Evolutionary conservation across 2,113 vertebrate species (phyloP).

Genomic region (Bos javanicus): DNA sequence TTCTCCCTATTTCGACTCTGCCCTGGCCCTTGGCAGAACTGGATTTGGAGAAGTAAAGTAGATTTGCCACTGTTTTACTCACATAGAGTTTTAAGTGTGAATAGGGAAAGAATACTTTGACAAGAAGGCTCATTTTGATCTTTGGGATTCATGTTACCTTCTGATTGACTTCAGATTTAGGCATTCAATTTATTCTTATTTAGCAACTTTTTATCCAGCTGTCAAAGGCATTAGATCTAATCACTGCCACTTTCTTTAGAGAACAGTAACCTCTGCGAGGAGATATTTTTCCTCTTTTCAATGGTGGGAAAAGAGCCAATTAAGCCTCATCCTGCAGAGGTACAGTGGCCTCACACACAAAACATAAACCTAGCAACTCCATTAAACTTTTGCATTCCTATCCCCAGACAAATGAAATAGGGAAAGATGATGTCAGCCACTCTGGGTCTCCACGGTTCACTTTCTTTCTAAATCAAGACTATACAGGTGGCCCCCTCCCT

Average conservation of each 20-base stretch:
- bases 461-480: not conserved
- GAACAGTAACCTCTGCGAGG: conserved; percentile 51
- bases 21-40: not conserved
- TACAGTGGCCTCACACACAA: not conserved
- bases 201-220: conserved; percentile 61
- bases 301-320: conserved; percentile 55
- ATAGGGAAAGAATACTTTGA: not conserved
- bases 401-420: not conserved
- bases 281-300: conserved; percentile 45
- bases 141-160: conserved; percentile 20
- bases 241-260: conserved; percentile 65
- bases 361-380: conserved; percentile 38
- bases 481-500: not conserved
- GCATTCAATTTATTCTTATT: conserved; percentile 65
- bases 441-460: not conserved
- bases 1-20: not conserved
- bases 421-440: not conserved
- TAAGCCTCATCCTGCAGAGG: conserved; percentile 62
- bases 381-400: not conserved
- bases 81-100: not conserved
- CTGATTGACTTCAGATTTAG: conserved; percentile 26
- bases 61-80: not conserved
- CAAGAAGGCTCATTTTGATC: not conserved
- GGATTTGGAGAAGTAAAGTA: not conserved
- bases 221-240: conserved; percentile 68